Evolutionary conservation across 2,113 vertebrate species (phyloP), one percentile per base, ranked within the genome.

Genomic region (Apteryx mantelli): DNA sequence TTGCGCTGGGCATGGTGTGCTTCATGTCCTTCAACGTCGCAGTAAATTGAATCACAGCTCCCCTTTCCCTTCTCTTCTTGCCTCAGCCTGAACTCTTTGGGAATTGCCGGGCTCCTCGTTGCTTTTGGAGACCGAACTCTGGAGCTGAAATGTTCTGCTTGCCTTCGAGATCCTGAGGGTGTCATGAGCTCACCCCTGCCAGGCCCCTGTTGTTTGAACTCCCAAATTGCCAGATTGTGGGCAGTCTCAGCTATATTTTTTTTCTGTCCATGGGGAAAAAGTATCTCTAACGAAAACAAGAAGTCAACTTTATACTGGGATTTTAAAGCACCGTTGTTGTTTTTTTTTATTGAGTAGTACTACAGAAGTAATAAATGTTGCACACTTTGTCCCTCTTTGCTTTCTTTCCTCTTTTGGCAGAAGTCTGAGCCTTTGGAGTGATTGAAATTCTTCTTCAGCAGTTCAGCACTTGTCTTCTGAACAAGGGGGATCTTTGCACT

Each of bases 71-170:
- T 46, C 8, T 86, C 86, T 63, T 38, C 55, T 24, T 82, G 68
- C 4, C 22, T 77, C 78, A n/a, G 5, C 5, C 3, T 1, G 5
- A 12, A 3, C 55, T 81, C 46, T 38, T 34, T 18, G 28, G 34
- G 7, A 1, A 26, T 92, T 81, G 71, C 6, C 48, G 44, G 26
- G 32, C 66, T 64, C 38, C 13, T 3, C 0, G 0, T 12, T 64
- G 16, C 14, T 2, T 73, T 66, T 88, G 66, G 25, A 80, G 44
- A 40, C 15, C 28, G 78, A 85, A 73, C 16, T 1, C 0, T 22
- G 22, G 20, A 17, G 36, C 32, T 58, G 34, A 63, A 94, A 64
- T 25, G 14, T 4, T 53, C 9, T 70, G 82, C 34, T 50, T 13
- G 9, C 30, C 52, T 14, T 38, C n/a, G 38, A 44, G 61, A 13